Evolutionary conservation across 2,113 vertebrate species (phyloP), one percentile per base, ranked within the genome.

Genomic region (Xiphias gladius): DNA sequence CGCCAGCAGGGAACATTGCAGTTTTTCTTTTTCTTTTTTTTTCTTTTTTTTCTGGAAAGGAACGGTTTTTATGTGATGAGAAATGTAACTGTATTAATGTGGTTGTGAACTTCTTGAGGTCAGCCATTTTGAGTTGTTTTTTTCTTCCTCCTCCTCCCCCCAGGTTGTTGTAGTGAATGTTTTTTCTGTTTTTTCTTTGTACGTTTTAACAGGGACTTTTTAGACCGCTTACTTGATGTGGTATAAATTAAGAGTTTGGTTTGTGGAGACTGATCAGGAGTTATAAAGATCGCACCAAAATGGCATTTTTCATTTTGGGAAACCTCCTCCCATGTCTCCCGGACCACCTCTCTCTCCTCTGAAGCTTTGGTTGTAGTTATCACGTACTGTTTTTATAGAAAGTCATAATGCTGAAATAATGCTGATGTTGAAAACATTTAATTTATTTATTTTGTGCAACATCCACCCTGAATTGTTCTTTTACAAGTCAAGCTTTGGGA

Each of bases 41-140:
- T 80, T 68, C 19, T 80, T 80, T 88, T 81, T 41, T 86, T 87
- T 88, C 89, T 69, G 62, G 78, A 83, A 87, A 79, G 76, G 75
- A 93, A 85, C 32, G 30, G 57, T 94, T 94, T 93, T 89, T 92
- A 94, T 94, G 95, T 95, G 86, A 93, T 92, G 86, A 94, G 88
- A 95, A 90, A 86, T 94, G 85, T 95, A 94, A 91, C 87, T 94
- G 94, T 96, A 91, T 92, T 92, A 94, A 94, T 87, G 95, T 96
- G 94, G 93, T 96, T 92, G 95, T 96, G 91, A 94, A 94, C 91
- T 95, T 95, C 86, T 94, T 93, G 91, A 93, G 89, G 87, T 94
- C 94, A 90, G 87, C 86, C 85, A 90, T 95, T 93, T 92, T 79
- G 72, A 81, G 84, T 83, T 82, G n/a, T 63, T 86, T 88, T 88